Evolutionary conservation across 2,113 vertebrate genomes (phyloP), one percentile per base, ranked within the genome.

Genomic region (Tachysurus vachellii): DNA sequence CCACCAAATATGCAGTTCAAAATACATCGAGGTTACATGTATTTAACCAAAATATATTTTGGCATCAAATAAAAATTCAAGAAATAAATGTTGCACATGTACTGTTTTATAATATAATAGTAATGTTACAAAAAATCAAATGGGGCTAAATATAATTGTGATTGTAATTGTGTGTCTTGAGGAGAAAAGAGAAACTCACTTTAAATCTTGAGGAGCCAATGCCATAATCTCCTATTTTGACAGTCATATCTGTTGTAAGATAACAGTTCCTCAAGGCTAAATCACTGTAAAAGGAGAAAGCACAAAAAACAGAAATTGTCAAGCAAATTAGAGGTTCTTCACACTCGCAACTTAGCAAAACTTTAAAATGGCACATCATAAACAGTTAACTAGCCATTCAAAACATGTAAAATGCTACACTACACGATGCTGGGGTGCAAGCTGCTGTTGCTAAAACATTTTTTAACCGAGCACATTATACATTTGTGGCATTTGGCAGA

Each of bases 221-320:
- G 16, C 97, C 97, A 50, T 99, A 99, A 92, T 99, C 97, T 87
- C 98, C 98, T 82, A 99, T 95, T 96, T 98, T 99, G 89, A 99
- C 97, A 21, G 97, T 99, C 89, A 99, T 94, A 91, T 99, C 98
- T 0, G 96, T 95, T 13, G 98, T 99, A 61, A 99, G 96, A 91
- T 96, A 99, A 93, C 98, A 99, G 92, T 98, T 99, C 91, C 98
- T 93, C 91, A 99, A 94, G 87, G 97, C 97, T 92, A 99, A 92
- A 91, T 99, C 98, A 94, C 98, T 99, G 90, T 36, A 75, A 88
- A 31, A 44, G 36, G 4, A 13, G 5, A 76, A 64, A 21, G 9
- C 47, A 86, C 56, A 80, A 56, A 17, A 31, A 5, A 28, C 36
- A 36, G 36, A 36, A 36, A 73, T 19, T 21, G 11, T 57, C 17